Evolutionary conservation across 1,140 invertebrate species (phyloP), one percentile per base, ranked within the genome.

Genomic region (Drosophila guanche): DNA sequence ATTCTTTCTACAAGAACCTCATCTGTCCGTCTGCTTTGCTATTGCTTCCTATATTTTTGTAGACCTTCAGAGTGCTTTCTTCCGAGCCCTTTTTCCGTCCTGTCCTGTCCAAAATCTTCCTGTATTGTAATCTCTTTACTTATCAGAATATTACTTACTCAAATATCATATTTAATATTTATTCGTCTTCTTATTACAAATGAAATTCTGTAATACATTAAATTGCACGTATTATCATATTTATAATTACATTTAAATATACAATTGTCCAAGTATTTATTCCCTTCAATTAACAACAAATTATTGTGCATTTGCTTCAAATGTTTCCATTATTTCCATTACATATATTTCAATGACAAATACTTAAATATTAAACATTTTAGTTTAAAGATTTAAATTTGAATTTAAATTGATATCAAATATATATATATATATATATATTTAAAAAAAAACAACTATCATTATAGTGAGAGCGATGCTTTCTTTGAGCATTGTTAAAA

Each of bases 171-270:
- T 14, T 42, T 3, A 37, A 66, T 3, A 62, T 42, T 62, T 62
- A 37, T 27, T 27, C 25, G 5, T 65, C 41, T 66, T 63, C 46
- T 29, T 14, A 25, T 33, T 63, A 27, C 51, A 33, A 5, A 23
- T 16, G 25, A 41, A 52, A 25, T 33, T 63, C 20, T 66, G 41
- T 45, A 43, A 14, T 23, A 16, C 29, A 52, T 33, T 27, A 43
- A 65, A 45, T 43, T 51, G 62, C 62, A 66, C 62, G 62, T 65
- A 63, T 66, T 51, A 63, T 47, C 42, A 43, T 23, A 63, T 52
- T 63, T 50, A 25, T 12, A 25, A 22, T 7, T 50, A 37, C 10
- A 37, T 27, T 7, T 50, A 37, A 37, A 37, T 27, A 10, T 33
- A 33, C 25, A 25, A 12, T 43, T 43, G n/a, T 29, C 33, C 10